phyloP scores from a whole-genome alignment of 2,797 vertebrate species.

The Protosalanx chinensis region DNA sequence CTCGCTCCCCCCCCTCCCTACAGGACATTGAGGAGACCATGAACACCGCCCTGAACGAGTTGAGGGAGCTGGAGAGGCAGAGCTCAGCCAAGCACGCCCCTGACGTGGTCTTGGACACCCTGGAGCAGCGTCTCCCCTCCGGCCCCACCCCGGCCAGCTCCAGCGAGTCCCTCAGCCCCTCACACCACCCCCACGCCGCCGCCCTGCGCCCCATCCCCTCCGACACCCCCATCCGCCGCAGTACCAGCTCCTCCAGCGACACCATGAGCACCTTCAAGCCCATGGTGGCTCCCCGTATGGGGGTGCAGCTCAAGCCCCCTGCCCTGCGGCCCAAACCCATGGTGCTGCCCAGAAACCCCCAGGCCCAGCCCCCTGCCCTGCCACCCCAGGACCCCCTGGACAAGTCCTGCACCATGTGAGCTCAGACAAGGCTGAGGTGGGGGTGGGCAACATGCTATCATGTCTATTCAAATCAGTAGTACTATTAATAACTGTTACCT shows the following conservation, averaged over 20 bases:
- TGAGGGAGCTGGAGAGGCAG: constrained; percentile 94
- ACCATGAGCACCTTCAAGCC: constrained; percentile 98
- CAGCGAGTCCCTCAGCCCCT: constrained; percentile 80
- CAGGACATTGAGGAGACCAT: constrained; percentile 99
- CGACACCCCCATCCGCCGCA: constrained; percentile 81
- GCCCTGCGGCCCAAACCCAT: constrained; percentile 93
- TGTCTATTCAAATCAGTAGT: constrained; percentile 48
- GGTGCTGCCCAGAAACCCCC: constrained; percentile 87
- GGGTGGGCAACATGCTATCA: constrained; percentile 21
- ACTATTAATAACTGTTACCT: constrained; percentile 29
- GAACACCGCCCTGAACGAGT: constrained; percentile 96
- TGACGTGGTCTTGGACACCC: constrained; percentile 95
- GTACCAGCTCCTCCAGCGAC: constrained; percentile 88
- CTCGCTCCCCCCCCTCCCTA: constrained; percentile 18
- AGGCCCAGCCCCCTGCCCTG: constrained; percentile 61
- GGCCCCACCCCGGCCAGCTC: constrained; percentile 71
- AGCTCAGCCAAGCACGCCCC: constrained; percentile 94
- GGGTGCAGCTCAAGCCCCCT: constrained; percentile 95
- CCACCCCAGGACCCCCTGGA: constrained; percentile 84
- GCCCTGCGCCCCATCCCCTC: constrained; percentile 69
- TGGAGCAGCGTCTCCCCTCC: constrained; percentile 88
- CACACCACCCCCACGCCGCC: constrained; percentile 57
- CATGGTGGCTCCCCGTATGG: constrained; percentile 89
- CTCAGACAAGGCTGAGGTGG: constrained; percentile 14
- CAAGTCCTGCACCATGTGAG: constrained; percentile 98